phyloP scores from a whole-genome alignment of 2,888 invertebrate genomes.

The Chloromyia formosa region DNA sequence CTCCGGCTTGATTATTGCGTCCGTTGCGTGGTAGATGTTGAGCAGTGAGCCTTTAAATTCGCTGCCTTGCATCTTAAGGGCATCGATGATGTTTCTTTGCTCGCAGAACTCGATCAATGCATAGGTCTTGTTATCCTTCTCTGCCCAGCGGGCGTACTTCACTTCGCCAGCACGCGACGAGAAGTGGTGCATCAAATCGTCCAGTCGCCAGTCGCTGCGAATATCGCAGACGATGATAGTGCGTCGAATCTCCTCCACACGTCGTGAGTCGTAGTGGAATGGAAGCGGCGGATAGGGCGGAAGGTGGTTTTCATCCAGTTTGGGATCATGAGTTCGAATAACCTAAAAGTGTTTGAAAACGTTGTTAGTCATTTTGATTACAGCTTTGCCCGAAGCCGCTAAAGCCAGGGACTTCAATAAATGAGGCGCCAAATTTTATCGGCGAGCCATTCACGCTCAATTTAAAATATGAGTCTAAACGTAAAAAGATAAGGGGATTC shows the following conservation, averaged over 20 bases:
- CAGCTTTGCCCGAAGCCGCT: too few species aligned
- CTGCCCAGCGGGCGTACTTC: constrained; percentile 92
- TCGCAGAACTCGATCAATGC: constrained; percentile 94
- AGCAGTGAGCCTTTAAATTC: constrained; percentile 75
- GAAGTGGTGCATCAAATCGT: constrained; percentile 91
- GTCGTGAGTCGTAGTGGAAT: constrained; percentile 84
- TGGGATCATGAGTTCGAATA: constrained; percentile 91
- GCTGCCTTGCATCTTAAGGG: constrained; percentile 83
- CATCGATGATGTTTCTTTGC: constrained; percentile 86
- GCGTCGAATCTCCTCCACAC: constrained; percentile 95
- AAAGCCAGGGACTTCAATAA: too few species aligned
- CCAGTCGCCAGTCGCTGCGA: constrained; percentile 74
- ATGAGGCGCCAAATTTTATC: too few species aligned
- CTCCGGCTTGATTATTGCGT: constrained; percentile 90
- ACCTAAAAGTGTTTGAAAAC: constrained; percentile 61
- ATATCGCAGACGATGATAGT: constrained; percentile 89
- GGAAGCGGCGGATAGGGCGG: constrained; percentile 93
- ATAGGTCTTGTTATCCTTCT: constrained; percentile 80
- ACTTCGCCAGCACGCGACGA: constrained; percentile 87
- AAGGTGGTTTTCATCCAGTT: constrained; percentile 80
- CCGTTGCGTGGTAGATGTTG: constrained; percentile 88
- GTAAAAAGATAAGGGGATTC: too few species aligned
- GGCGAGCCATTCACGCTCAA: too few species aligned
- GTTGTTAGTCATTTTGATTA: too few species aligned
- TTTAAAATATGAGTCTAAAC: too few species aligned